Evolutionary conservation across 2,888 invertebrate species (phyloP), one percentile per base, ranked within the genome.

Genomic region (Acrocera orbiculus): DNA sequence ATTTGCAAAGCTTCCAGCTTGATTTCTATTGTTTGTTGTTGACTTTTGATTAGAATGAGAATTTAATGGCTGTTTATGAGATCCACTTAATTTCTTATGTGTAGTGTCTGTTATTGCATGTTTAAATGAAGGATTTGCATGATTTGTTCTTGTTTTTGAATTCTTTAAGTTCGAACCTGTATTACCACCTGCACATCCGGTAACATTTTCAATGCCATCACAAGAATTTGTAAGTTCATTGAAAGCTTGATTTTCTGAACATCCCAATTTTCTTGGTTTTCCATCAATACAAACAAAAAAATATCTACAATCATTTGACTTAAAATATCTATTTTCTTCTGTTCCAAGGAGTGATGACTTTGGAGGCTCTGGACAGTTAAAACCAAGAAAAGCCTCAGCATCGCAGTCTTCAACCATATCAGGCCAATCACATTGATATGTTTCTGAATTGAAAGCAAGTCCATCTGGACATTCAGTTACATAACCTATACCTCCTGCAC

Each of bases 401-500:
- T 86, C 76, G 47, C 85, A 86, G 36, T 76, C 74, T 4, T 69
- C 55, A 1, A 83, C 85, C 55, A 77, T 70, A 61, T 87, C 87
- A 4, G 86, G 82, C 85, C 85, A 87, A 41, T 87, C 83, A 53
- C 87, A 87, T 33, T 76, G 69, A 51, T 82, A 80, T 8, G 65
- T 68, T 9, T 68, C 69, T 2, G 70, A 63, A 53, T 73, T 77
- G 61, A 73, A 83, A 7, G 85, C 85, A 32, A 87, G 63, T 15
- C 86, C 86, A 47, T 80, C 83, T 0, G 86, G 86, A 49, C 87
- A 87, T 42, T 75, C 69, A 47, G 82, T 73, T 25, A 73, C 63
- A 44, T 63, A 73, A 7, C 74, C 79, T 5, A 70, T 66, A n/a
- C 87, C 87, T 30, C 72, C 72, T 2, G 75, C 83, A 47, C 86